Evolutionary conservation across 2,888 invertebrate genomes (phyloP), one percentile per base, ranked within the genome.

Genomic region (Cynaeus angustus): DNA sequence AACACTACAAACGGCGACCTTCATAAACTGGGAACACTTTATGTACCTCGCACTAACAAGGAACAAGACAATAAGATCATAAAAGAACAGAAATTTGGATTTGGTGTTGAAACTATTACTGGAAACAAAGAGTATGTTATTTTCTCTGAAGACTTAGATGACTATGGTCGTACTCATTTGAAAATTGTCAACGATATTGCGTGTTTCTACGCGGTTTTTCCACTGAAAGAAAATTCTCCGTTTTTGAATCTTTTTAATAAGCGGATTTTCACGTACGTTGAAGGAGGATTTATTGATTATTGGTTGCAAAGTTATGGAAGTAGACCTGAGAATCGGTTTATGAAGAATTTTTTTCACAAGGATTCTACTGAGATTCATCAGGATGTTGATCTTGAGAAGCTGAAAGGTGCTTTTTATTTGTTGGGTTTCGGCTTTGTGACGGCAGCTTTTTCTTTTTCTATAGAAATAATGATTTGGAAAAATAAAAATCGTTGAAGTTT

Each of bases 371-470:
- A 66, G 21, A 33, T 66, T 2, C 14, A 52, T 10, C 72, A 70
- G 21, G 41, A 55, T 56, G 68, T 75, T 13, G 53, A 74, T 64
- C 64, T 72, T 21, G 48, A 58, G 3, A 75, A 75, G 43, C 10
- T 66, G 8, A 56, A 73, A 53, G 77, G 78, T 28, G 69, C 58
- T 7, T 78, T 79, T 65, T 74, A 72, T 59, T 61, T 79, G 13
- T 50, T 79, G 3, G 13, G 7, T 21, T 69, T 13, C 77, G 78
- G 9, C 16, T 28, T 21, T 1, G 21, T 21, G 21, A 13, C 33
- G 0, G 30, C 33, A 33, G 30, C 41, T 21, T 9, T 56, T 5
- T 21, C 2, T 21, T 21, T n/a, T n/a, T n/a, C n/a, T n/a, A n/a
- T n/a, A n/a, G n/a, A n/a, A n/a, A n/a, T n/a, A n/a, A n/a, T n/a